Evolutionary conservation across 1,140 invertebrate species (phyloP).

Genomic region (Drosophila elegans): DNA sequence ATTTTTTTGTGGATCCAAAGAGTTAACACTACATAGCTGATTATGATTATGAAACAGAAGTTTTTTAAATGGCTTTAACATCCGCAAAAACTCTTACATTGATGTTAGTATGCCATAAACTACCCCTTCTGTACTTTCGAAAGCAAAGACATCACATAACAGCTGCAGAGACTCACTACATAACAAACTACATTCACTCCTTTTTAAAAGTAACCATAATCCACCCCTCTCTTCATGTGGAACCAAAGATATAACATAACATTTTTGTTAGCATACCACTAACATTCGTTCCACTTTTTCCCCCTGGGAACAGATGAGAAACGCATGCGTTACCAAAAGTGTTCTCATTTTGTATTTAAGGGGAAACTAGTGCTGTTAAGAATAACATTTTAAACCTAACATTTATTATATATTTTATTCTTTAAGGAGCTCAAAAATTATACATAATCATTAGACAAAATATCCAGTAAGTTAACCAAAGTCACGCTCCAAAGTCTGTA

Average conservation of each 20-base stretch:
- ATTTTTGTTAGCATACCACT: neutral
- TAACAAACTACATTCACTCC: neutral
- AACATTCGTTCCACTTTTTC: neutral
- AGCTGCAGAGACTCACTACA: neutral
- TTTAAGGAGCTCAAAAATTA: constrained; percentile 8
- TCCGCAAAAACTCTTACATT: too few relatives aligned
- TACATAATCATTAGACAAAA: constrained; percentile 63
- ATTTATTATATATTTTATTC: neutral
- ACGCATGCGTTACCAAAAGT: constrained; percentile 7
- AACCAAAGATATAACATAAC: neutral
- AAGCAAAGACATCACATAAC: neutral
- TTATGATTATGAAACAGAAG: neutral
- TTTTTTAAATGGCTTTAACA: too few relatives aligned
- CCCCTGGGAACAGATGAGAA: neutral
- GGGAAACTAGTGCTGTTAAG: neutral
- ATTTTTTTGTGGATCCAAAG: neutral
- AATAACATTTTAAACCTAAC: neutral
- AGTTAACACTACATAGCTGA: neutral
- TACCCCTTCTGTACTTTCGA: neutral
- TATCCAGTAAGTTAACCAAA: constrained; percentile 61
- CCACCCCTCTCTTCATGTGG: constrained; percentile 1
- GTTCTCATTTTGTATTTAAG: constrained; percentile 35
- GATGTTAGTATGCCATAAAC: neutral
- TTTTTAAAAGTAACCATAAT: constrained; percentile 6
- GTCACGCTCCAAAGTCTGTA: constrained; percentile 53